Percentiles rank a stretch among this genome's conserved stretches.
Conservation (phyloP, 2,797 vertebrate genomes). For the Melopsittacus undulatus region DNA sequence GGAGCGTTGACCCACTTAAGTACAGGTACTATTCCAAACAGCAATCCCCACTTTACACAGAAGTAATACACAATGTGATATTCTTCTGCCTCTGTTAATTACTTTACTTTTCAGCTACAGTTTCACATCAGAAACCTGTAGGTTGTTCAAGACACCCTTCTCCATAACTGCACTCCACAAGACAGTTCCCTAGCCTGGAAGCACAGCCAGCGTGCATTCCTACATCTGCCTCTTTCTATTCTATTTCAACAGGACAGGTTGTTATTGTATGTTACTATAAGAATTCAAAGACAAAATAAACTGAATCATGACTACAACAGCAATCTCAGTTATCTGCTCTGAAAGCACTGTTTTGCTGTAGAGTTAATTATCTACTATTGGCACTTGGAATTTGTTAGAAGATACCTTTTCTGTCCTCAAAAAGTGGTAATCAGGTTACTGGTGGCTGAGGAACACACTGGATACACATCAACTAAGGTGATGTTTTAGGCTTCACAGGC, state of each 20-base stretch:
- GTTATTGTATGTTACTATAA: neutral
- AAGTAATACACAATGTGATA: neutral
- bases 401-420: neutral
- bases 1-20: fast-evolving
- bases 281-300: neutral
- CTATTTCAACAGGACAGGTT: neutral
- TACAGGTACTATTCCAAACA: neutral
- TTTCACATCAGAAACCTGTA: neutral
- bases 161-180: neutral
- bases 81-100: neutral
- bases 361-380: neutral
- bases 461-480: neutral
- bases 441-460: neutral
- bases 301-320: neutral
- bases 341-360: neutral
- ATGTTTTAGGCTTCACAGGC: neutral
- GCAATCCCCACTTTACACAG: neutral
- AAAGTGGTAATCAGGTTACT: neutral
- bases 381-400: neutral
- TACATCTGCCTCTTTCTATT: neutral
- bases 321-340: neutral
- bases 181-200: neutral
- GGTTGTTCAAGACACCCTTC: neutral
- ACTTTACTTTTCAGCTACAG: neutral
- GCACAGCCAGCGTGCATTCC: neutral